Base-by-base conservation (phyloP, 2,888 invertebrate genomes). In the Aradus depressus region DNA sequence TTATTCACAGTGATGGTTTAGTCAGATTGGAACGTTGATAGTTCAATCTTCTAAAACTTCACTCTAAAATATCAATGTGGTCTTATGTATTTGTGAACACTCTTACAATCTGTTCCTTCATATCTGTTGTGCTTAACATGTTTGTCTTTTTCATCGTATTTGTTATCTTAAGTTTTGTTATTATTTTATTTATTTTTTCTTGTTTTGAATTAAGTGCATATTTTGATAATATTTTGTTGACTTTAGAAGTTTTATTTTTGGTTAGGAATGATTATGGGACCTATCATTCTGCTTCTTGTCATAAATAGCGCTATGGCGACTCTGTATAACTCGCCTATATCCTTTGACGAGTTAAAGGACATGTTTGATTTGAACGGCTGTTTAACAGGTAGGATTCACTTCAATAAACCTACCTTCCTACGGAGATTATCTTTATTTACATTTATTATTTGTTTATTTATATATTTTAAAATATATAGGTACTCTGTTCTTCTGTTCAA, bases 331-430 rank as follows among this genome's bases (percentile, higher is more conserved):
- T 41, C 50, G 8, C 37, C 28, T 19, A 19, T 65, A 54, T 58
- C 59, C 54, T 52, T 63, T 49, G 60, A 62, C 54, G 63, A 64
- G 59, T 61, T 66, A 59, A 56, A 61, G 51, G 59, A 60, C 44
- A 58, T 68, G 52, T 68, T 69, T 60, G 67, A 64, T 60, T 62
- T 64, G 55, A 63, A 64, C 31, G 64, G 64, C 59, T 68, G 68
- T 60, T 62, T 68, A 35, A 65, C 66, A 68, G 69, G 68, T 68
- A 66, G 63, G 64, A 64, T 62, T 49, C 45, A 37, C 38, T 47
- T 38, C 53, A 16, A 35, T 41, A 34, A 43, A 26, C 28, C 44
- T 50, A 19, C 18, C 42, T 37, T 54, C 34, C 50, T 57, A 37
- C 43, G 51, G 21, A 53, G 44, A 48, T 44, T 44, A 37, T 28